These are phyloP conservation scores for Threskiornis aethiopicus DNA, from an alignment of 2,797 vertebrate species.

Conservation along the genomic window DNA sequence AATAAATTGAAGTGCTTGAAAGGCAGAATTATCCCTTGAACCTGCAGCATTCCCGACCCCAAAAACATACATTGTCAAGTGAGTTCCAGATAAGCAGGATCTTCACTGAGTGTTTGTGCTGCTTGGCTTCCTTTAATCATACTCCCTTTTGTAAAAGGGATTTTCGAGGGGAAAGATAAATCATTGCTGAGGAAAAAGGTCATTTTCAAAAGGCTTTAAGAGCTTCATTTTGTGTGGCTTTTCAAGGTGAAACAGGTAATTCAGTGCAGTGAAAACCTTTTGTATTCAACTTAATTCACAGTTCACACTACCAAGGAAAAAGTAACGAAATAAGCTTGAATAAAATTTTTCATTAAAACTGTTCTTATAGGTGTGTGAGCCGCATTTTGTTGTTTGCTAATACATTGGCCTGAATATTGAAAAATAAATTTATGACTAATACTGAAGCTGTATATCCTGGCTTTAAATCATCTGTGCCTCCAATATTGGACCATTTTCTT, in stretches of 20 bases:
- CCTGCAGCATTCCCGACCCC: conserved; percentile 85
- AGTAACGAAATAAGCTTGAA: conserved; percentile 68
- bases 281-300: conserved; percentile 79
- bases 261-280: conserved; percentile 74
- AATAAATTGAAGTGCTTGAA: conserved; percentile 95
- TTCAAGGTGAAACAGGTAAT: conserved; percentile 83
- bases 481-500: conserved; percentile 17
- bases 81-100: conserved; percentile 84
- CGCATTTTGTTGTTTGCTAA: conserved; percentile 50
- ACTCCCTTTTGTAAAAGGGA: conserved; percentile 82
- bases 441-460: background rate
- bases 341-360: conserved; percentile 67
- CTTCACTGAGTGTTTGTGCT: conserved; percentile 80
- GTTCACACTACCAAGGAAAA: conserved; percentile 62
- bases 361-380: background rate
- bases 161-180: conserved; percentile 87
- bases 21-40: conserved; percentile 92
- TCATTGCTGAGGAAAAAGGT: conserved; percentile 90
- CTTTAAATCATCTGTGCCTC: conserved; percentile 48
- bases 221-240: conserved; percentile 84
- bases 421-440: conserved; percentile 53
- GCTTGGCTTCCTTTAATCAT: conserved; percentile 81
- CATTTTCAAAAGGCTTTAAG: conserved; percentile 86
- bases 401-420: conserved; percentile 2
- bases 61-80: conserved; percentile 82